phyloP scores from a whole-genome alignment of 1,140 invertebrate genomes.

The Drosophila trapezifrons region DNA sequence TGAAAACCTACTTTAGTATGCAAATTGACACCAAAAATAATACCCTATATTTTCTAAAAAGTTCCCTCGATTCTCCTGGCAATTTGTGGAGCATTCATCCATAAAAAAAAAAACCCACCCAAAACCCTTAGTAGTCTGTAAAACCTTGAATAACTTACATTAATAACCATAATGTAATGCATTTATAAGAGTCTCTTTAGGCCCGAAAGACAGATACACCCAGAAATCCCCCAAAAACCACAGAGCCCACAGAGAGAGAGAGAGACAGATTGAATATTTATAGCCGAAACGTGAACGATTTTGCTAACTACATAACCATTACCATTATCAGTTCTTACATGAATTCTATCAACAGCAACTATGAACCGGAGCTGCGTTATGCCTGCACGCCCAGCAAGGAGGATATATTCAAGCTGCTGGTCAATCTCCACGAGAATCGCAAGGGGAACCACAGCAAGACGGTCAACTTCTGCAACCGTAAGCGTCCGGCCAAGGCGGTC shows the following conservation, averaged over 20 bases:
- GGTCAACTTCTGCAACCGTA: constrained; percentile 87
- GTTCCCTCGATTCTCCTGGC: background rate
- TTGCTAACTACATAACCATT: constrained; percentile 77
- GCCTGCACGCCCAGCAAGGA: constrained; percentile 86
- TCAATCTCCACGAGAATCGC: constrained; percentile 86
- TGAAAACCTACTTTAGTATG: background rate
- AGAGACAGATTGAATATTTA: constrained; percentile 18
- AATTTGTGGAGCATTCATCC: constrained; percentile 10
- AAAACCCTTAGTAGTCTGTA: constrained; percentile 18
- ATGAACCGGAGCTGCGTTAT: constrained; percentile 86
- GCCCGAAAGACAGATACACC: constrained; percentile 38
- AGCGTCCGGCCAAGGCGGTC: constrained; percentile 86
- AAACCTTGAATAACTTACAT: constrained; percentile 34
- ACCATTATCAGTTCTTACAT: constrained; percentile 82
- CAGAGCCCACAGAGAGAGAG: constrained; percentile 24
- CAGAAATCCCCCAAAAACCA: constrained; percentile 30
- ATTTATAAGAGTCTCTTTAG: constrained; percentile 67
- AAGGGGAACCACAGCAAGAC: constrained; percentile 85
- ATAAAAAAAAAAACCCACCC: background rate
- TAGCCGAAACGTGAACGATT: constrained; percentile 59
- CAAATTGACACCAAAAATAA: background rate
- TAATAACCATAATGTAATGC: constrained; percentile 45
- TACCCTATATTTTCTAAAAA: background rate
- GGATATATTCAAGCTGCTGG: constrained; percentile 86
- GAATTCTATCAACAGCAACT: constrained; percentile 84